Percentiles rank a stretch among this genome's conserved stretches.
Conservation (phyloP, 2,888 invertebrate species). For the Papilio gigon region DNA sequence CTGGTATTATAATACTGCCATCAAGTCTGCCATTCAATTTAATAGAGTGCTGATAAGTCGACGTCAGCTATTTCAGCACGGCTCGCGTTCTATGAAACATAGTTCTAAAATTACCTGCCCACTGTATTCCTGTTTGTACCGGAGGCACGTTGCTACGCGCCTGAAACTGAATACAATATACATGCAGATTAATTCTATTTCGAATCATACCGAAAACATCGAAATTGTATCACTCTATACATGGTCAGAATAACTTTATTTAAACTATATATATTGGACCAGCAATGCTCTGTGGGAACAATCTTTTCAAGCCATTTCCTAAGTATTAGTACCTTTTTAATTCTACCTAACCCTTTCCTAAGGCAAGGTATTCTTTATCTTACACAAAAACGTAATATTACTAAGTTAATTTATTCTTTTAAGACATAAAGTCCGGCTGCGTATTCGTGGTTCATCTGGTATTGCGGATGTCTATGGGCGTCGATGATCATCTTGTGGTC, state of each 20-base stretch:
- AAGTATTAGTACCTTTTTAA: too few species aligned
- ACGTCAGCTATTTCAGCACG: slow-evolving; percentile 40
- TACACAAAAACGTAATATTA: too few species aligned
- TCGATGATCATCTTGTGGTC: too few species aligned
- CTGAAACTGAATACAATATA: slow-evolving; percentile 33
- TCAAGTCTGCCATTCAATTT: slow-evolving; percentile 36
- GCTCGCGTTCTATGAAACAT: slow-evolving; percentile 44
- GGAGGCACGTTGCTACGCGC: slow-evolving; percentile 40
- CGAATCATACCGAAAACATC: background rate
- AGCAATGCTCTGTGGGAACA: too few species aligned
- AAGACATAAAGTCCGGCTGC: too few species aligned
- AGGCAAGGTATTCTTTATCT: too few species aligned
- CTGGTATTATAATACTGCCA: slow-evolving; percentile 27
- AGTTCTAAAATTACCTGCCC: slow-evolving; percentile 46
- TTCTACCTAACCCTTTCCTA: too few species aligned
- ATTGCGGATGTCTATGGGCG: too few species aligned
- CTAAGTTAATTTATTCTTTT: too few species aligned
- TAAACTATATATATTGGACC: too few species aligned
- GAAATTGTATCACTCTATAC: background rate
- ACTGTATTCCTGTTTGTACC: slow-evolving; percentile 43
- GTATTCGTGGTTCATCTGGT: too few species aligned
- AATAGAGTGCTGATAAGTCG: slow-evolving; percentile 37
- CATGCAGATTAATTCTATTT: slow-evolving; percentile 17
- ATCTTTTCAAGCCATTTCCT: too few species aligned
- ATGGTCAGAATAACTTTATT: background rate